Base-by-base conservation (phyloP, 2,888 invertebrate species). In the Lissocephala sabroskyi region DNA sequence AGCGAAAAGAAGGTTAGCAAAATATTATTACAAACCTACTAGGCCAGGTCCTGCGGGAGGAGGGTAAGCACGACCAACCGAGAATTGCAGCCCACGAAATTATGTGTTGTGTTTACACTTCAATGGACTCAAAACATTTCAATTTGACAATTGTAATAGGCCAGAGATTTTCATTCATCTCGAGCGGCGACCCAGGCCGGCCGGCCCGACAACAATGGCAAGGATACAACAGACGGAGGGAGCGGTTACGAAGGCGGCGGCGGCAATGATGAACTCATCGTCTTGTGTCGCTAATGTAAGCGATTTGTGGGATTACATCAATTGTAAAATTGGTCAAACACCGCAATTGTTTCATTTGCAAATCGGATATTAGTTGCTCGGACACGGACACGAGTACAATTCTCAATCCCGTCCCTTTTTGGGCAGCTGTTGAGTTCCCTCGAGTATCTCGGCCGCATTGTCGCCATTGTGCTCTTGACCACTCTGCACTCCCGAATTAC, bases 261-360 rank as follows among this genome's bases (percentile, higher is more conserved):
- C n/a, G n/a, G n/a, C n/a, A n/a, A n/a, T n/a, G n/a, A n/a, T n/a
- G n/a, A n/a, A n/a, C n/a, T 45, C 19, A 13, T 45, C 28, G 37
- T 56, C 58, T 47, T 58, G 43, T 53, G 50, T 53, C 59, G 59
- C 76, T 74, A 76, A 79, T 73, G 67, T 73, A 54, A n/a, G 67
- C 62, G 63, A 74, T 78, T 71, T 76, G 57, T 39, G 56, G 77
- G 78, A 82, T 81, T 82, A 79, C 78, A 73, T 68, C 76, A 76
- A 77, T 79, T 79, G 79, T 75, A 65, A 68, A 76, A 74, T 74
- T 74, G 73, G 73, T 74, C 76, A 80, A 83, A 82, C 68, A 82
- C 73, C 77, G 58, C 82, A 83, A 82, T 82, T 82, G 82, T 84
- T 79, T 81, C 79, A 79, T 79, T 79, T 64, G 74, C 71, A 79